Conservation (phyloP, 1,140 invertebrate genomes). For the Drosophila ercepeae region DNA sequence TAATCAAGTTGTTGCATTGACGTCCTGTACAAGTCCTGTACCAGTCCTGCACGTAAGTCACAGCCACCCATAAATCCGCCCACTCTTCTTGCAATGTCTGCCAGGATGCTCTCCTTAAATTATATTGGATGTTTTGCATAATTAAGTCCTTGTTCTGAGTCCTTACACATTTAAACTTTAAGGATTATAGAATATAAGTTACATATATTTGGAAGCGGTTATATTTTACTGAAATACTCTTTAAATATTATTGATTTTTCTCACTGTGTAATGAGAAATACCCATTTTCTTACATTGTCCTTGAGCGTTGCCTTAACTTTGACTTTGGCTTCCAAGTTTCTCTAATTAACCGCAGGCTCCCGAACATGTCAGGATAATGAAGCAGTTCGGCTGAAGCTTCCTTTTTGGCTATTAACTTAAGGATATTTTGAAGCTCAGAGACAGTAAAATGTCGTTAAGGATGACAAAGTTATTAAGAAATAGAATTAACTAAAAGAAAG, state of each 20-base stretch:
- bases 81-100: slow-evolving; percentile 20
- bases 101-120: slow-evolving; percentile 41
- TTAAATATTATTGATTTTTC: not conserved
- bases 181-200: not conserved
- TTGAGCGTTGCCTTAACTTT: slow-evolving; percentile 20
- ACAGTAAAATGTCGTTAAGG: not conserved
- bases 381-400: slow-evolving; percentile 33
- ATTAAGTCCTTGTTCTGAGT: slow-evolving; percentile 28
- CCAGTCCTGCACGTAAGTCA: slow-evolving; percentile 13
- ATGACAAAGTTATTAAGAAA: not conserved
- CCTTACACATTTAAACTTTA: not conserved
- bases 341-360: slow-evolving; percentile 52
- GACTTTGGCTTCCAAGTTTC: slow-evolving; percentile 41
- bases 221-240: too few relatives aligned
- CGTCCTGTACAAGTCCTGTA: too few relatives aligned
- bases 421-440: slow-evolving; percentile 11
- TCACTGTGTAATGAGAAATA: not conserved
- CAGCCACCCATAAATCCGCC: not conserved
- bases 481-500: not conserved
- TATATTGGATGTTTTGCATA: slow-evolving; percentile 67
- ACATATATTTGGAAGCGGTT: too few relatives aligned
- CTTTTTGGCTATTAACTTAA: slow-evolving; percentile 33
- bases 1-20: slow-evolving; percentile 55
- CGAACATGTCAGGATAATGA: slow-evolving; percentile 34
- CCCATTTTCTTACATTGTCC: slow-evolving; percentile 36